A percentile compares a stretch with the other conserved stretches of the same genome.
These are phyloP conservation scores for Atlantisia rogersi DNA, from an alignment of 2,113 vertebrate species.

Conservation along the genomic window DNA sequence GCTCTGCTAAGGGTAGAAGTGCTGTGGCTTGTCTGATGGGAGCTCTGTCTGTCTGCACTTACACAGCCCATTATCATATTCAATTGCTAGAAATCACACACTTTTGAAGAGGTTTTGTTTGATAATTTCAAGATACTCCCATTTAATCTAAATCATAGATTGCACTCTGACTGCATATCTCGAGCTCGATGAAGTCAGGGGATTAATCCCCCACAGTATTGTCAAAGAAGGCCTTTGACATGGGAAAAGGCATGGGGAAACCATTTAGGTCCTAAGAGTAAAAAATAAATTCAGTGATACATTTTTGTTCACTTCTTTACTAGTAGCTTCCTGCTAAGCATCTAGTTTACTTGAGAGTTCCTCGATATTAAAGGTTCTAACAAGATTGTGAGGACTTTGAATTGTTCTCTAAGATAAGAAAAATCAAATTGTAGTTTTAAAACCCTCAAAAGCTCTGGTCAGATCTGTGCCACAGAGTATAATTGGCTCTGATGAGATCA, in stretches of 20 bases:
- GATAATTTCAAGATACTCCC: not conserved
- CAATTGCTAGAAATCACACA: not conserved
- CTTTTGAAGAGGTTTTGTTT: not conserved
- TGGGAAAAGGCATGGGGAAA: not conserved
- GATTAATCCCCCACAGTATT: not conserved
- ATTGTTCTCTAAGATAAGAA: not conserved
- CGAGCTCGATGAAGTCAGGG: not conserved
- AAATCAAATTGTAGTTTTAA: not conserved
- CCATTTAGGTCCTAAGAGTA: not conserved
- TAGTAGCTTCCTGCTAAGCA: not conserved
- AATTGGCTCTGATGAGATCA: slow-evolving; percentile 65
- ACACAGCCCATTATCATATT: not conserved
- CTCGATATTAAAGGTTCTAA: not conserved
- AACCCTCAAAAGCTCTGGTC: not conserved
- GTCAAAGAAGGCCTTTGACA: not conserved
- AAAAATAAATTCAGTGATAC: not conserved
- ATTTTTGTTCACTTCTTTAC: not conserved
- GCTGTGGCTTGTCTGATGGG: not conserved
- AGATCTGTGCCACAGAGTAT: not conserved
- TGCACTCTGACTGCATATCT: not conserved
- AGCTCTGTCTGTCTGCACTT: not conserved
- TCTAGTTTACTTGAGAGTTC: not conserved
- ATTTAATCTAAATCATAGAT: not conserved
- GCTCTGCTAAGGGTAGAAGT: not conserved
- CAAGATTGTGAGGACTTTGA: not conserved